A percentile compares a stretch with the other conserved stretches of the same genome.
phyloP scores from a whole-genome alignment of 2,888 invertebrate genomes.

The Sphaeridia pumilis region DNA sequence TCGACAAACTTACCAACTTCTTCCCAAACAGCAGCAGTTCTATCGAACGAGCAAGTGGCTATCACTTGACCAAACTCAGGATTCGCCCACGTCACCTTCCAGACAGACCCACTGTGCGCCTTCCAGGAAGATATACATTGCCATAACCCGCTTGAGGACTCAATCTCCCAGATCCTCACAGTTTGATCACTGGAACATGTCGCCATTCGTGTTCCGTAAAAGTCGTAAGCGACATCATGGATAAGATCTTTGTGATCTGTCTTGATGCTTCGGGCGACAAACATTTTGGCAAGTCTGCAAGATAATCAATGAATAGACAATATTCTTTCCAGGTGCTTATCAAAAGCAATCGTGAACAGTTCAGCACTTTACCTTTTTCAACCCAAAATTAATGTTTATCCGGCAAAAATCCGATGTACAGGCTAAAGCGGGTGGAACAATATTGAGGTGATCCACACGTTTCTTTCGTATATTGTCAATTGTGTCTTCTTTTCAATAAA shows the following conservation, averaged over 20 bases:
- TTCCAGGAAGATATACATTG: constrained; percentile 55
- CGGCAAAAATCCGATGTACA: no score
- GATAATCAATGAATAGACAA: no score
- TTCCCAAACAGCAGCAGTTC: constrained; percentile 96
- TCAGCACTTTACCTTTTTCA: no score
- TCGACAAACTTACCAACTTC: constrained; percentile 59
- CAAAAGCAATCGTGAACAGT: no score
- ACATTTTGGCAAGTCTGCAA: no score
- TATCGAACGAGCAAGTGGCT: constrained; percentile 95
- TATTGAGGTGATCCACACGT: no score
- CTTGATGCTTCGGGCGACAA: constrained; percentile 72
- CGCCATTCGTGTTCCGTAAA: constrained; percentile 93
- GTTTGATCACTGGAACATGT: constrained; percentile 98
- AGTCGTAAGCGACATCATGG: constrained; percentile 96
- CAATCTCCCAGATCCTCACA: constrained; percentile 89
- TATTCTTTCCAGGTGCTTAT: no score
- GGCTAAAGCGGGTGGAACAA: no score
- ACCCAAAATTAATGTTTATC: no score
- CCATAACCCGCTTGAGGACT: constrained; percentile 62
- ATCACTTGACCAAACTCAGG: constrained; percentile 99
- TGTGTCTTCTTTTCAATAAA: no score
- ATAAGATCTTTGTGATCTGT: constrained; percentile 96
- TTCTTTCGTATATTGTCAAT: no score
- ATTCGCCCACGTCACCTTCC: constrained; percentile 94
- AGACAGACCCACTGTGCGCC: constrained; percentile 79